Evolutionary conservation across 2,888 invertebrate species (phyloP), one percentile per base, ranked within the genome.

Genomic region (Drosophila mayaguana): DNA sequence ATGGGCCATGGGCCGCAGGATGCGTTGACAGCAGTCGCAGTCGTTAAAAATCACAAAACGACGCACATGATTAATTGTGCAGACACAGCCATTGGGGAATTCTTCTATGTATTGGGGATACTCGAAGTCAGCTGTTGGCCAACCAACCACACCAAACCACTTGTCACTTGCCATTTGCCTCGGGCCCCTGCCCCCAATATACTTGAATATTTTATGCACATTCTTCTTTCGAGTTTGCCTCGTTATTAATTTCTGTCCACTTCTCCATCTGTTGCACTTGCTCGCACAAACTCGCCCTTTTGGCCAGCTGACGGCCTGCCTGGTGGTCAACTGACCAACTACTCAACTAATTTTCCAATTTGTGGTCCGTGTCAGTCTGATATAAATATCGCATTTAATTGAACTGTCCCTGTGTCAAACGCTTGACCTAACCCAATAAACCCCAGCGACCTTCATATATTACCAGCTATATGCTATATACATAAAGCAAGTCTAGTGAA

Each of bases 1-100:
- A 75, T 78, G 78, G 57, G 50, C 34, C 56, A 75, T 78, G 78
- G 57, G 50, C 34, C 56, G 43, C 32, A 75, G 79, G 79, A 78
- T 69, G 78, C 82, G 80, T 70, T 84, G 87, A 84, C 83, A 83
- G 83, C 74, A 72, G 84, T 78, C 82, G 68, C 80, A 84, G 88
- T 90, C 91, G 88, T 91, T 91, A 91, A 91, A 90, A 91, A 90
- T 89, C 88, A 78, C 78, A 83, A 84, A 84, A 77, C 63, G 80
- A 76, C 60, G 80, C 83, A 78, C 62, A 88, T 91, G 91, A 91
- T 91, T 91, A 91, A 91, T 91, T 80, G 83, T 71, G 67, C 28
- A 63, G 63, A n/a, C 65, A 36, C 12, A n/a, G 55, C 42, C 38
- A 57, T 45, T 18, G 18, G 64, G 64, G n/a, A 55, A 43, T 69